Conservation (phyloP, 2,797 vertebrate species). For the Neosilurus mollespiculum region DNA sequence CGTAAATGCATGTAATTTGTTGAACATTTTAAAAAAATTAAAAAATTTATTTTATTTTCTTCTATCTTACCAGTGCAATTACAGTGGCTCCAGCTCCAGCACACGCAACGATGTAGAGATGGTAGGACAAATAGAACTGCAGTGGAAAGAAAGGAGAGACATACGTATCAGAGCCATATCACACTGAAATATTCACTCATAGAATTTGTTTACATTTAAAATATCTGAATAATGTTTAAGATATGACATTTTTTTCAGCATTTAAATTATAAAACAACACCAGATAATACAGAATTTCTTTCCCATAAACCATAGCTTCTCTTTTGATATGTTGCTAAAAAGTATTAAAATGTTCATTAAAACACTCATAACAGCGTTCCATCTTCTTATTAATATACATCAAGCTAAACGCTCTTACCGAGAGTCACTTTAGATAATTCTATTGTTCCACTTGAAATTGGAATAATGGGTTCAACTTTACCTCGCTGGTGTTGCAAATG, state of each 20-base stretch:
- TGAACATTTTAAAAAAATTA: neutral
- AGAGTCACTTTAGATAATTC: neutral
- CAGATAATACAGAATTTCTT: neutral
- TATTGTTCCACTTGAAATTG: neutral
- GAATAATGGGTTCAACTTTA: slow-evolving; percentile 60
- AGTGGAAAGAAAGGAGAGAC: slow-evolving; percentile 43
- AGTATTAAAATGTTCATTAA: neutral
- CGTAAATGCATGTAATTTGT: slow-evolving; percentile 1
- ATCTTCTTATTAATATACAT: neutral
- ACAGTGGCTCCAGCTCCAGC: slow-evolving; percentile 95
- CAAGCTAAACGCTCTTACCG: neutral
- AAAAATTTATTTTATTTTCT: neutral
- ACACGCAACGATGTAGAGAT: slow-evolving; percentile 96
- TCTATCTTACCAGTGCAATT: slow-evolving; percentile 90
- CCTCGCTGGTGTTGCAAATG: slow-evolving; percentile 95
- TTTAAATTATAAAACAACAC: neutral
- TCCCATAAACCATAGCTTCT: neutral
- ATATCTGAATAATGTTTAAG: neutral
- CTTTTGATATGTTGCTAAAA: neutral
- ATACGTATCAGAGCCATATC: neutral
- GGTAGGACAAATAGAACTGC: slow-evolving; percentile 98
- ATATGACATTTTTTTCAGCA: neutral
- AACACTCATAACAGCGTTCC: neutral
- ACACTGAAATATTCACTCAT: neutral
- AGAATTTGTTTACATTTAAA: neutral